Percentiles rank a stretch among this genome's conserved stretches.
These are phyloP conservation scores for Onychorhynchus coronatus DNA, from an alignment of 2,113 vertebrate species.

Conservation along the genomic window DNA sequence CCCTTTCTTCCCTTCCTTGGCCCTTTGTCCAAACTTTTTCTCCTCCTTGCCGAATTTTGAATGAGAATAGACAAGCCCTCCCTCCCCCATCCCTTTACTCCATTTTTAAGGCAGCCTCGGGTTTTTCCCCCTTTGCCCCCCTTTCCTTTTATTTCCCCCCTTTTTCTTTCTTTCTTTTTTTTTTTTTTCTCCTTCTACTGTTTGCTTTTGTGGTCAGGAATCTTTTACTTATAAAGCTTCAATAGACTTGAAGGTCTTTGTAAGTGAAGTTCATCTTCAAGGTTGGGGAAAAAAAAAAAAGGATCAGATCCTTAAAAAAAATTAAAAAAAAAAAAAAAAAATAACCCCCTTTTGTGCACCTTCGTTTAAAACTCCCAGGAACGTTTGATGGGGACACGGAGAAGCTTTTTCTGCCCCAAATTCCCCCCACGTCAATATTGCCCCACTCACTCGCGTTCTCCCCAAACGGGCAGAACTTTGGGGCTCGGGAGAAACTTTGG, in stretches of 20 bases:
- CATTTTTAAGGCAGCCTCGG: conserved; percentile 40
- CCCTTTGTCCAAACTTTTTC: conserved; percentile 83
- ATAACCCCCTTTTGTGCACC: conserved; percentile 51
- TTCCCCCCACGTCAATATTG: neutral
- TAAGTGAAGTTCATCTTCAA: conserved; percentile 90
- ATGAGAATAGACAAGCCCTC: conserved; percentile 79
- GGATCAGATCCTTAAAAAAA: neutral
- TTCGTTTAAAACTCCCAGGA: conserved; percentile 41
- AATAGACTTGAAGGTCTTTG: conserved; percentile 76
- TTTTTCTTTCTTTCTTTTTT: too few species aligned
- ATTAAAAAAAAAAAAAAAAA: neutral
- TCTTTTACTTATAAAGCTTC: conserved; percentile 75
- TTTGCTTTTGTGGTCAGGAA: conserved; percentile 80
- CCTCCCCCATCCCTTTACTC: conserved; percentile 30
- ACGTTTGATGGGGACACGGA: conserved; percentile 16
- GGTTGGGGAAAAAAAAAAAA: conserved; percentile 64
- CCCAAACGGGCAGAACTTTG: neutral
- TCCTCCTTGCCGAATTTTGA: conserved; percentile 75
- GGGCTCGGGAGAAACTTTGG: neutral
- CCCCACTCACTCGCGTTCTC: neutral
- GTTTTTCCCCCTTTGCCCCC: neutral
- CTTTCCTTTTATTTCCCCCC: too few species aligned
- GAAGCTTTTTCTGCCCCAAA: neutral
- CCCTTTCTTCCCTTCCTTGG: conserved; percentile 78
- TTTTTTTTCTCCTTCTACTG: conserved; percentile 41